Base-by-base conservation (phyloP, 2,888 invertebrate species). In the Alviniconcha strummeri region DNA sequence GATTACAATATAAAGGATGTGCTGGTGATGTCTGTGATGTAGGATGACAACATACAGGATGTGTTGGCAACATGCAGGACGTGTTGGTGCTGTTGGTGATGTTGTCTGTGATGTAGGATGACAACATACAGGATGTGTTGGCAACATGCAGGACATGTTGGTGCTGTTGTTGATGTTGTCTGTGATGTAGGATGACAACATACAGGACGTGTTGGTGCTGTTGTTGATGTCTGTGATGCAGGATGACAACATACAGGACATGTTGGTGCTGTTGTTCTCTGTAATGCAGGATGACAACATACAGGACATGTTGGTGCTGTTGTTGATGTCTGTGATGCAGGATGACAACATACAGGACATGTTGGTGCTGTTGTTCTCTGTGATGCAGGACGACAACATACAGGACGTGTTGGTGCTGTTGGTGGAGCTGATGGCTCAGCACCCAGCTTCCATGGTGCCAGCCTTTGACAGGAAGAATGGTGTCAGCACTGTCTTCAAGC, bases 401-500 rank as follows among this genome's bases (percentile, higher is more conserved):
- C 98, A 98, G 93, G 99, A 99, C 93, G 99, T 99, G 7, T 95
- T 99, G 88, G 98, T 98, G 95, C 97, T 99, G 96, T 95, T 98
- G 90, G 99, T 99, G 93, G 97, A 97, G 0, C 95, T 99, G 89
- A 98, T 99, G 97, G 97, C 98, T 11, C 99, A 99, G 94, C 98
- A 99, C 94, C 99, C 99, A 0, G 97, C 98, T 89, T 98, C 98
- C 5, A 98, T 99, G 98, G 99, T 99, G 89, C 99, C 99, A 71
- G 98, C 98, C 82, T 99, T 99, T 94, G 99, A 99, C 94, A 96
- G 97, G 86, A 99, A 99, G 91, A 97, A 97, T 91, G 99, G 99
- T 85, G 97, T 99, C 82, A 95, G 98, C 92, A 97, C 98, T 84
- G 97, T 99, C 90, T 99, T 99, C 95, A 99, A 99, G 94, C 95